Conservation (phyloP, 1,140 invertebrate species). For the Orius laevigatus region DNA sequence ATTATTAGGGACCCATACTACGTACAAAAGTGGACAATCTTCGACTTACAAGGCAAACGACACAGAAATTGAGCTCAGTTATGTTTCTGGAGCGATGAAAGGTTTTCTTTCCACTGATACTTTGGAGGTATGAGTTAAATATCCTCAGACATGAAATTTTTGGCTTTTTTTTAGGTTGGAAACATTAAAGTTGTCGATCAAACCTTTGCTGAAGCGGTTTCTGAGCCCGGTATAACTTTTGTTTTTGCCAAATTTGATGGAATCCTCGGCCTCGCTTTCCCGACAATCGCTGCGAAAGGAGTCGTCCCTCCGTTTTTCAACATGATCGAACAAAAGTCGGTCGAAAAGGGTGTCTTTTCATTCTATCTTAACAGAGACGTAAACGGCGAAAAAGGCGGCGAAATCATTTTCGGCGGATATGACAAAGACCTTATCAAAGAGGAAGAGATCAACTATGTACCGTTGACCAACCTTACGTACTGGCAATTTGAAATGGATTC, state of each 20-base stretch:
- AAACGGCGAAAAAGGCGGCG: constrained; percentile 12
- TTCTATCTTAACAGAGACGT: constrained; percentile 37
- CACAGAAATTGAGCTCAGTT: constrained; percentile 8
- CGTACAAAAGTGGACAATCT: constrained; percentile 15
- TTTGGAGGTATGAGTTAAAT: constrained; percentile 11
- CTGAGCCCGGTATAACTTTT: constrained; percentile 33
- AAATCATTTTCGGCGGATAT: constrained; percentile 15
- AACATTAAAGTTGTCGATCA: constrained; percentile 32
- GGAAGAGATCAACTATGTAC: constrained; percentile 23
- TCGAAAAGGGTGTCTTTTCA: constrained; percentile 38
- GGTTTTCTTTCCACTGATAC: constrained; percentile 17
- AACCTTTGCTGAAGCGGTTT: constrained; percentile 46
- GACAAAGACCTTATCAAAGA: constrained; percentile 13
- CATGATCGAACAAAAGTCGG: constrained; percentile 38
- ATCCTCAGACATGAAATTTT: not conserved
- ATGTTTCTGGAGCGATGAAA: constrained; percentile 15
- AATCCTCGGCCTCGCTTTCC: constrained; percentile 40
- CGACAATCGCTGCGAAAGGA: constrained; percentile 38
- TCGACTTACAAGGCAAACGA: constrained; percentile 14
- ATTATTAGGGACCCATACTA: constrained; percentile 15
- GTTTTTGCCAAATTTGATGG: constrained; percentile 48
- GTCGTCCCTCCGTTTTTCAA: constrained; percentile 43
- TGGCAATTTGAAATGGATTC: constrained; percentile 27
- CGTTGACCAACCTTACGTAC: constrained; percentile 25
- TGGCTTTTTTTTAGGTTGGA: constrained; percentile 27